Base-by-base conservation (phyloP, 1,140 invertebrate genomes). In the Pectinophora gossypiella region DNA sequence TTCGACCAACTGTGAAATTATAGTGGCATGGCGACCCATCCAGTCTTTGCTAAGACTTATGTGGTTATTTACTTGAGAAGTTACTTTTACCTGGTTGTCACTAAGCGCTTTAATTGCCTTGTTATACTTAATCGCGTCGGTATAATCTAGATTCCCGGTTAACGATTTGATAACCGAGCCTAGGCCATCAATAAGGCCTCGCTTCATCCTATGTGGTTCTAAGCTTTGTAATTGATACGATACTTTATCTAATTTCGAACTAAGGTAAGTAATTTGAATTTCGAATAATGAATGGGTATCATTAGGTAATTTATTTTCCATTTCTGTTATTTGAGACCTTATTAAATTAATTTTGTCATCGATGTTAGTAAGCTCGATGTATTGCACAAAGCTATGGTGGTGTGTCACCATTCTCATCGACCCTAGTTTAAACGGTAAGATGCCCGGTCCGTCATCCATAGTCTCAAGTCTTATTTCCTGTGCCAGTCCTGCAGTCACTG, bases 371-470 rank as follows among this genome's bases (percentile, higher is more conserved):
- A 49, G 15, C 38, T 49, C 16, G 18, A 36, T 20, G 16, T 38
- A 49, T 35, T 49, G 47, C 6, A 49, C 7, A 21, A 49, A 49
- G 1, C 16, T 12, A 16, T 49, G 47, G 13, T 49, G 12, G 19
- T 35, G 27, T 10, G 32, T 38, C 2, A 12, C 18, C 3, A 49
- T 9, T 22, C 19, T 49, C 9, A 32, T 15, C 13, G 27, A n/a
- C 12, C 47, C 47, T n/a, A 49, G 47, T 49, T 49, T 49, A 38
- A 19, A 49, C 7, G 47, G 32, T 7, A 49, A 12, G 3, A 49
- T 1, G 1, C 47, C 47, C 10, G 47, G 47, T 21, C 32, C 32
- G 19, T 49, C 18, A n/a, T 18, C 15, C n/a, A 49, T 12, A n/a
- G n/a, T 22, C 12, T 35, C 32, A 19, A 49, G 35, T 35, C 12